Conservation (phyloP, 2,113 vertebrate species). For the Helogale parvula region DNA sequence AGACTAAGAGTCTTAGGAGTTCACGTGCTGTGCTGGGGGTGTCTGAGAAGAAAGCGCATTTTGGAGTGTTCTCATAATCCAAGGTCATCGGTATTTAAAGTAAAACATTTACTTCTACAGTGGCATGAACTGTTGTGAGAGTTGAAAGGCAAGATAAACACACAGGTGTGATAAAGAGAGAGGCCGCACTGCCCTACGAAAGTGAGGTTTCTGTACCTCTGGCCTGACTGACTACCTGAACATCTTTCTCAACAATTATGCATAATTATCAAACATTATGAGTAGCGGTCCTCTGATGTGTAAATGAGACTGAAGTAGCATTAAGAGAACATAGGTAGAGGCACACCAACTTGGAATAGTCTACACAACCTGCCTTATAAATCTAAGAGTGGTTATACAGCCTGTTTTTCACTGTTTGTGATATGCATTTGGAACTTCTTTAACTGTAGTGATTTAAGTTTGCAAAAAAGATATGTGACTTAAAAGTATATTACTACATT, state of each 20-base stretch:
- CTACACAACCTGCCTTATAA: background rate
- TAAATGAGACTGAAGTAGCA: background rate
- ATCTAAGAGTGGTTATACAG: background rate
- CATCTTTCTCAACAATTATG: background rate
- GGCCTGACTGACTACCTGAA: background rate
- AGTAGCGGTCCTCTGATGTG: background rate
- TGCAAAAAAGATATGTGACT: background rate
- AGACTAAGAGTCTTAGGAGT: background rate
- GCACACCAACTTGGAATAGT: background rate
- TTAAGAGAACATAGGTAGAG: background rate
- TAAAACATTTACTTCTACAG: background rate
- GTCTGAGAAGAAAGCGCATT: background rate
- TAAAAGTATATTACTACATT: background rate
- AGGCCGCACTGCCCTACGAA: background rate
- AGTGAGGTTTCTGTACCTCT: background rate
- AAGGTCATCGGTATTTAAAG: background rate
- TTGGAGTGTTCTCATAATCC: background rate
- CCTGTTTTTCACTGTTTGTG: background rate
- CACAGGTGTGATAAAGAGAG: background rate
- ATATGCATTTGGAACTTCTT: background rate
- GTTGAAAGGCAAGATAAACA: background rate
- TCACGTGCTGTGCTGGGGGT: background rate
- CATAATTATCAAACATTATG: background rate
- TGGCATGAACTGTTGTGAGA: background rate
- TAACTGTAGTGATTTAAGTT: background rate